Evolutionary conservation across 23 tunicate species (phyloP).

Genomic region (Ascidia mentula): DNA sequence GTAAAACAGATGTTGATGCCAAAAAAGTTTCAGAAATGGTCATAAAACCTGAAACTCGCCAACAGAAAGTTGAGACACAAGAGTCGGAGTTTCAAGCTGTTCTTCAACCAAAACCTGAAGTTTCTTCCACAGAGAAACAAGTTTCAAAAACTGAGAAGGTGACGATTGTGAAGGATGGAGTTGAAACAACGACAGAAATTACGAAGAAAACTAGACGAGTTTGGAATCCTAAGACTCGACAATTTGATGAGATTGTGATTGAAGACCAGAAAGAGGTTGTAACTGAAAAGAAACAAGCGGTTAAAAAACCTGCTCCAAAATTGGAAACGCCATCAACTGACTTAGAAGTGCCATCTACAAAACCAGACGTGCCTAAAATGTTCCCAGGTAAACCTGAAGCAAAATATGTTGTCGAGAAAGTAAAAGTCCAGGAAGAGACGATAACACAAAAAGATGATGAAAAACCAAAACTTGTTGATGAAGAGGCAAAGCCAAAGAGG

Average conservation of each 20-base stretch:
- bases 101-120: not conserved
- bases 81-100: not conserved
- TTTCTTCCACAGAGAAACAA: not conserved
- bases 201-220: slow-evolving; percentile 31
- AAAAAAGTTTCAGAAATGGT: not conserved
- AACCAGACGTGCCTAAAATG: no score
- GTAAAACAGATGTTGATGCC: not conserved
- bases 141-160: not conserved
- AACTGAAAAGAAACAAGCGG: not conserved
- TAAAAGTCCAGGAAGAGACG: no score
- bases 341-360: no score
- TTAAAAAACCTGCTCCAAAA: no score
- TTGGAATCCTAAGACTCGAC: slow-evolving; percentile 60
- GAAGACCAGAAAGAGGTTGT: slow-evolving; percentile 19
- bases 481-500: not conserved
- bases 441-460: not conserved
- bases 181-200: slow-evolving; percentile 11
- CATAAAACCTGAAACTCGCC: not conserved
- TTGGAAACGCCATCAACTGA: no score
- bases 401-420: no score
- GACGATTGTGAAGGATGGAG: not conserved
- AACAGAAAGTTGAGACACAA: not conserved
- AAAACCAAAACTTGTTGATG: not conserved
- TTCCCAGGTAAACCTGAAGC: no score
- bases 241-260: slow-evolving; percentile 55